Evolutionary conservation across 2,797 vertebrate species (phyloP), one percentile per base, ranked within the genome.

Genomic region (Premnoplex brunnescens): DNA sequence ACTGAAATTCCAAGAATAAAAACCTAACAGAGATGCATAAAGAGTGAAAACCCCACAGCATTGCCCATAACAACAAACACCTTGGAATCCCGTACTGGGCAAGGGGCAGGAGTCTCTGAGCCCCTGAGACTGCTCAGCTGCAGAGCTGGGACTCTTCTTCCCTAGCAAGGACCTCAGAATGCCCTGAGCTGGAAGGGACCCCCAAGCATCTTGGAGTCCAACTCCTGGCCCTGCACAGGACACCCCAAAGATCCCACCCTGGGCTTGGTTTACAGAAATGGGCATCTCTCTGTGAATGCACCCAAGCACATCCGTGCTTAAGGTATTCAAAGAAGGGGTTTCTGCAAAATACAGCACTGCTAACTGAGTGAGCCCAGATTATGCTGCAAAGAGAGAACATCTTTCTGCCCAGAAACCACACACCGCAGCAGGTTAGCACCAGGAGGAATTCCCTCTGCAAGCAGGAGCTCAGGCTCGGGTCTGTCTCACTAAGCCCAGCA

Each of bases 301-400:
- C 9, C 20, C 23, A 60, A 55, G 46, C 30, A 56, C 1, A 3
- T 5, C 8, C 2, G 0, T 23, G 24, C 30, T 39, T 28, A 48
- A 54, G 28, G 27, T 52, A 23, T 9, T 20, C 63, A 72, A 2
- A 44, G 21, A 52, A 62, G 14, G 15, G 41, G 13, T 46, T 8
- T 23, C 34, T 63, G 16, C 14, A 7, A 5, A 9, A 37, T 5
- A 26, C 2, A 48, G 44, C 49, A 17, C 4, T 17, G 39, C 9
- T 18, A 67, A 67, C 10, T 1, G 22, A 56, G 27, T 0, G 4
- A 95, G 72, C 3, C 2, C 39, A 68, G 34, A 6, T 39, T 23
- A 10, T 4, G 1, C 2, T 22, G n/a, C n/a, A 24, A 39, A 52
- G 44, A 81, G 26, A 26, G n/a, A n/a, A 8, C 2, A 41, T 23